phyloP scores from a whole-genome alignment of 2,797 vertebrate genomes.

The Amazonetta brasiliensis region DNA sequence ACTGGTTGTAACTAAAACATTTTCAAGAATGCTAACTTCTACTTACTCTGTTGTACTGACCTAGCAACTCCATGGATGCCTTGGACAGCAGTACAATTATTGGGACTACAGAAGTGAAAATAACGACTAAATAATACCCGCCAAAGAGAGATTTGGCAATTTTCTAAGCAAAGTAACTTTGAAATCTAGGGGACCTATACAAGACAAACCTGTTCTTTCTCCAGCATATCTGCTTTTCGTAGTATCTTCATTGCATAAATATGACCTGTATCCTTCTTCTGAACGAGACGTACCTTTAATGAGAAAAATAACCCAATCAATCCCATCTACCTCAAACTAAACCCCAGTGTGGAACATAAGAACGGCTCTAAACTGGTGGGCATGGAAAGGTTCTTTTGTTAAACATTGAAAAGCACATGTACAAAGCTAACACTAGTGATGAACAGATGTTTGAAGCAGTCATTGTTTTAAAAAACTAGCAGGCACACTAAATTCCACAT shows the following conservation, averaged over 20 bases:
- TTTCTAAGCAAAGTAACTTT: background rate
- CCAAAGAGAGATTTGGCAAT: background rate
- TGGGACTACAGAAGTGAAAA: background rate
- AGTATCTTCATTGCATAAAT: slow-evolving; percentile 99
- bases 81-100: background rate
- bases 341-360: background rate
- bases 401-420: background rate
- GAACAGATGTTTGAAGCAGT: background rate
- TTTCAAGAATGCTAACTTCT: background rate
- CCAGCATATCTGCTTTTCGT: slow-evolving; percentile 97
- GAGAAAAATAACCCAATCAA: background rate
- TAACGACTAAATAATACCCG: background rate
- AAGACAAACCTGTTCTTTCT: slow-evolving; percentile 92
- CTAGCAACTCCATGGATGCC: background rate
- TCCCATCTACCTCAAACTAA: background rate
- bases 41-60: background rate
- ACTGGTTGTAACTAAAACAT: background rate
- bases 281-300: slow-evolving; percentile 92
- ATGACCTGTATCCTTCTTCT: slow-evolving; percentile 98
- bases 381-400: background rate
- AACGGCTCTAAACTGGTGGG: background rate
- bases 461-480: background rate
- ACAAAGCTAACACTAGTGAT: background rate
- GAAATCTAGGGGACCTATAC: background rate
- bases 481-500: background rate